Conservation (phyloP, 2,797 vertebrate genomes). For the Phrynocephalus forsythii region DNA sequence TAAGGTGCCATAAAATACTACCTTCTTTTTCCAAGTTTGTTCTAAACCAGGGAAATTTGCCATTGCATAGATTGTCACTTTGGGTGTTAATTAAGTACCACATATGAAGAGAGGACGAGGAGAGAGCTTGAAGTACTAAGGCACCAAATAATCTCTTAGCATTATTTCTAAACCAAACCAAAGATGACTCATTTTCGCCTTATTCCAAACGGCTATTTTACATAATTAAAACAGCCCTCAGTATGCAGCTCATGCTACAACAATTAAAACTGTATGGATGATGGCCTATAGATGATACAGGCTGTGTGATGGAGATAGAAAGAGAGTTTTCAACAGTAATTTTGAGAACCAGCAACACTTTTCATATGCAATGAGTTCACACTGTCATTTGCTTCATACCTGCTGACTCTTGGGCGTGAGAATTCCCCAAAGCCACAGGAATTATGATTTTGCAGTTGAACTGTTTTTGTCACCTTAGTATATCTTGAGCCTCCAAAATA, state of each 20-base stretch:
- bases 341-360: not conserved
- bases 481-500: not conserved
- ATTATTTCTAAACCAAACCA: not conserved
- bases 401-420: conserved; percentile 5
- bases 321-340: not conserved
- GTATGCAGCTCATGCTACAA: not conserved
- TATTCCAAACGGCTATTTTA: not conserved
- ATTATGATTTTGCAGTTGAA: not conserved
- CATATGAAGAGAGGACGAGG: not conserved
- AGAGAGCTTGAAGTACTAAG: not conserved
- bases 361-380: not conserved
- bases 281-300: not conserved
- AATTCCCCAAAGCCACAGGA: not conserved
- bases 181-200: not conserved
- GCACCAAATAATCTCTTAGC: not conserved
- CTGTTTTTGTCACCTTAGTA: not conserved
- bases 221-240: not conserved
- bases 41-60: not conserved
- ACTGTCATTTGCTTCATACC: not conserved
- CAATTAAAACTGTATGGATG: not conserved
- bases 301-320: not conserved
- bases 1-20: no score
- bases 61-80: not conserved
- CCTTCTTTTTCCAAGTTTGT: not conserved
- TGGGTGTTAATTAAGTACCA: not conserved